Evolutionary conservation across 2,888 invertebrate species (phyloP).

Genomic region (Pristionchus exspectatus): DNA sequence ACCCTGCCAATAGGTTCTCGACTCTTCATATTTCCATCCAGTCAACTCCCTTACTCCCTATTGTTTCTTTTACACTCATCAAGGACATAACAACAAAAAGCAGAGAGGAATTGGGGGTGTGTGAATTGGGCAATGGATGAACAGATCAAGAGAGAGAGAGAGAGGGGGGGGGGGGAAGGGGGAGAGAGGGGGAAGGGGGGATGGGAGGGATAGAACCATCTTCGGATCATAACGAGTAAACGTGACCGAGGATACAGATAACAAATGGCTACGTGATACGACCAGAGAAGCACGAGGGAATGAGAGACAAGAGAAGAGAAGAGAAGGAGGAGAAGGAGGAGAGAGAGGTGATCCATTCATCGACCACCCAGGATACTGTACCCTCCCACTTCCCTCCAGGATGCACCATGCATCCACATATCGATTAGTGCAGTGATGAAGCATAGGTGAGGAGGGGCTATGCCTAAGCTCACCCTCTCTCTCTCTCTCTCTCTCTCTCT

Average conservation of each 20-base stretch:
- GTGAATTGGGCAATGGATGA: not conserved
- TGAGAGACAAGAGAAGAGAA: no score
- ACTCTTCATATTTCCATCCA: no score
- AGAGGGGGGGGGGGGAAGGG: not conserved
- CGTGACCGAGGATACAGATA: not conserved
- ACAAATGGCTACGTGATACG: not conserved
- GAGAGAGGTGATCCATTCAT: not conserved
- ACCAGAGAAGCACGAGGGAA: not conserved
- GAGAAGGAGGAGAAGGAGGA: not conserved
- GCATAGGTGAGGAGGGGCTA: not conserved
- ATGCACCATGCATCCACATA: no score
- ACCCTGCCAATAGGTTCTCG: no score
- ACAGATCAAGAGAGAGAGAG: not conserved
- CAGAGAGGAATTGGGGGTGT: not conserved
- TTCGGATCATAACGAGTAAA: not conserved
- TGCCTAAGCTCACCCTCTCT: not conserved
- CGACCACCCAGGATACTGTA: not conserved
- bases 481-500: no score
- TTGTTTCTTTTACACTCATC: conserved; percentile 19
- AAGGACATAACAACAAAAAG: not conserved
- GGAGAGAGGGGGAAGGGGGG: no score
- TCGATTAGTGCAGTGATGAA: not conserved
- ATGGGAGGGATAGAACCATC: no score
- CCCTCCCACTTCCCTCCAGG: no score
- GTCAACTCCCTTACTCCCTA: no score